Evolutionary conservation across 2,113 vertebrate genomes (phyloP), one percentile per base, ranked within the genome.

Genomic region (Talpa occidentalis): DNA sequence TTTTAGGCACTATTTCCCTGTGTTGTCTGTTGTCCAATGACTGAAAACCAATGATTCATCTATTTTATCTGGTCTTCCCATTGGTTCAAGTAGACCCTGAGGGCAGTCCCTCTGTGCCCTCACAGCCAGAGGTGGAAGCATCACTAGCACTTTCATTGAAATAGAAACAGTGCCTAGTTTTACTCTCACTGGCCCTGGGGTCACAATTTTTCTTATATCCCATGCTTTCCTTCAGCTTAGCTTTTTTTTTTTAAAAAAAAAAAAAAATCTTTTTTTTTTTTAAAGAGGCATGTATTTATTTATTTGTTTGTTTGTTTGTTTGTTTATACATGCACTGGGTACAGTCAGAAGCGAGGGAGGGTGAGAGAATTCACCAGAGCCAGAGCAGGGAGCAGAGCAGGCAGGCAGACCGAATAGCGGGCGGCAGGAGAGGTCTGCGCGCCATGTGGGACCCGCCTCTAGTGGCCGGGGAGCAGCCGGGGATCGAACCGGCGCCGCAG

Each of bases 181-280:
- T 67, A 24, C 12, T 88, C 66, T 80, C 60, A 19, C 10, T 32
- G 32, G 11, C 37, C 22, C 30, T 81, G 60, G 40, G 11, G 22
- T 64, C 32, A 59, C 19, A 21, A 56, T 5, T 77, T 93, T 21
- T 22, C 52, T 56, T 32, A 21, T 16, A 47, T 42, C 52, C 5
- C 14, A 54, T 35, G 37, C 14, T n/a, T 83, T 86, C 6, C 64
- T 92, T 78, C 74, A 78, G 49, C 52, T 87, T 81, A 62, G 49
- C 32, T 93, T 44, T 44, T 54, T 54, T 95, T 49, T 49, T 10
- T 10, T 44, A 44, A 44, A 44, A 44, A n/a, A n/a, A n/a, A n/a
- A n/a, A n/a, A n/a, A n/a, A n/a, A n/a, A n/a, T n/a, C n/a, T n/a
- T 91, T 93, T 59, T 47, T 59, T 70, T 78, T 64, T 30, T 30